phyloP scores from a whole-genome alignment of 2,113 vertebrate genomes.

The Bubo bubo region DNA sequence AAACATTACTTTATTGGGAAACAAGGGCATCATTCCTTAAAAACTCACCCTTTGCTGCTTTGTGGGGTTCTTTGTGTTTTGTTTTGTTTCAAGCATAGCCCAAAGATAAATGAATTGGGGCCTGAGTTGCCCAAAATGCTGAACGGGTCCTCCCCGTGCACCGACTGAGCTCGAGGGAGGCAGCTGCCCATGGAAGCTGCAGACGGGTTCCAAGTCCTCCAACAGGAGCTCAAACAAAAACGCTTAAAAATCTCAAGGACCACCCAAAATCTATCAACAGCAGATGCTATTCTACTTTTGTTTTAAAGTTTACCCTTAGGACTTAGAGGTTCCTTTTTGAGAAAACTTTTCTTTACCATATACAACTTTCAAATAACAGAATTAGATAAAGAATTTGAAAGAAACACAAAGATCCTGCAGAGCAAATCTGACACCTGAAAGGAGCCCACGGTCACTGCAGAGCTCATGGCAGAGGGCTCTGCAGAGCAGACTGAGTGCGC shows the following conservation, averaged over 20 bases:
- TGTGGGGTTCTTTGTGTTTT: too few species aligned
- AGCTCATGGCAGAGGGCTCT: background rate
- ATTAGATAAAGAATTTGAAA: background rate
- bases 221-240: background rate
- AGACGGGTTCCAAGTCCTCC: background rate
- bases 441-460: background rate
- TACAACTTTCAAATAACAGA: background rate
- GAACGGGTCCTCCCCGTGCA: rapidly evolving
- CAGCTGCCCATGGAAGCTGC: background rate
- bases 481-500: rapidly evolving
- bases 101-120: background rate
- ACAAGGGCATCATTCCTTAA: background rate
- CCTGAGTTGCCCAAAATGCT: background rate
- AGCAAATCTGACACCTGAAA: background rate
- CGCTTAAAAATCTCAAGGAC: background rate
- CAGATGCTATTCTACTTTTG: background rate
- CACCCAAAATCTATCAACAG: background rate
- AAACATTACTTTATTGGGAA: background rate
- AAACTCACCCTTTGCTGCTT: background rate
- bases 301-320: background rate
- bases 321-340: background rate
- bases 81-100: background rate
- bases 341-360: background rate
- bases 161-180: background rate
- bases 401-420: background rate